Conservation (phyloP, 2,888 invertebrate genomes). For the Oligia fasciuncula region DNA sequence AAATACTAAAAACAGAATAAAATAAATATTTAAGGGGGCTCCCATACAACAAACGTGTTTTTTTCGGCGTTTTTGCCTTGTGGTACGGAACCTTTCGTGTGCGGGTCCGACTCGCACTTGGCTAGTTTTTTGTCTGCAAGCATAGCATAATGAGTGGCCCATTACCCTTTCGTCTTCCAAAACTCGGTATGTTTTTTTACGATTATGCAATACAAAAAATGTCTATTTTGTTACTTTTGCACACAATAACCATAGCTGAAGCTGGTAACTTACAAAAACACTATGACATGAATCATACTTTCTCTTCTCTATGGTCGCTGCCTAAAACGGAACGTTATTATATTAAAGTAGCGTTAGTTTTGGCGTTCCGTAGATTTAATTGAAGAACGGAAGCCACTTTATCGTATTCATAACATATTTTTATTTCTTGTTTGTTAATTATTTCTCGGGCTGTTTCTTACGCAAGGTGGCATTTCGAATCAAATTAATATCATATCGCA, state of each 20-base stretch:
- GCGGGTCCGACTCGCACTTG: too few relatives aligned
- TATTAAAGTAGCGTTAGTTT: conserved; percentile 27
- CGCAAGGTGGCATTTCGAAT: neutral
- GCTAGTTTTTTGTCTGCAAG: neutral
- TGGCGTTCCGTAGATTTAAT: conserved; percentile 10
- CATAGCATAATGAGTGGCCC: neutral
- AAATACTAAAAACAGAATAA: too few relatives aligned
- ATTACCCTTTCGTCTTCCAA: neutral
- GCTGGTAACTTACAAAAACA: conserved; percentile 22
- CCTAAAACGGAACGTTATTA: conserved; percentile 38
- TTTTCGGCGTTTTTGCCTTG: too few relatives aligned
- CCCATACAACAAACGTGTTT: too few relatives aligned
- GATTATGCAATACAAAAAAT: neutral
- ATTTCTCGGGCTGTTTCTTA: neutral
- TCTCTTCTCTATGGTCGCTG: conserved; percentile 34
- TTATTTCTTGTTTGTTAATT: too few relatives aligned
- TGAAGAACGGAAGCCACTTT: neutral
- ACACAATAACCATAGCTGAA: neutral
- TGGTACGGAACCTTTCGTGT: too few relatives aligned
- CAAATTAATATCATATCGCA: too few relatives aligned
- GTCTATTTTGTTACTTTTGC: too few relatives aligned
- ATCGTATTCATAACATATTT: neutral
- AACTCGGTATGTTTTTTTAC: neutral
- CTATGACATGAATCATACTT: conserved; percentile 28
- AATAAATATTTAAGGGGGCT: too few relatives aligned